These are phyloP conservation scores for Elgaria multicarinata DNA, from an alignment of 2,113 vertebrate genomes.

Conservation along the genomic window DNA sequence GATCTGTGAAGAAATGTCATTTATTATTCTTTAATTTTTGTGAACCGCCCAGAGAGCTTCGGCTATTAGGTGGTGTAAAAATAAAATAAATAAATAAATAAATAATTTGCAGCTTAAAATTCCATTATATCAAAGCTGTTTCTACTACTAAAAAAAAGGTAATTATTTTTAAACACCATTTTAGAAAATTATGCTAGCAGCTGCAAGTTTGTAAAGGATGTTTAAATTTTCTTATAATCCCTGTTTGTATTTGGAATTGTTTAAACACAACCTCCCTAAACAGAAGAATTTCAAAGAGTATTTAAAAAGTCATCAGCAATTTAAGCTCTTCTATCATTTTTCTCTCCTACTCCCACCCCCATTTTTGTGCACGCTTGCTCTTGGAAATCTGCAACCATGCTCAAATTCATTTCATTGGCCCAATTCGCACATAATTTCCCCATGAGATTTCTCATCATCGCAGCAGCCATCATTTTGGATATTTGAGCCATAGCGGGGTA, in stretches of 20 bases:
- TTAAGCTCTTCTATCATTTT: not conserved
- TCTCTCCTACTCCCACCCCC: too few relatives aligned
- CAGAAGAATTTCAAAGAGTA: too few relatives aligned
- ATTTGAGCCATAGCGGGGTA: too few relatives aligned
- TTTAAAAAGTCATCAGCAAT: not conserved
- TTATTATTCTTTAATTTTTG: conserved; percentile 65
- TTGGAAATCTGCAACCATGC: not conserved
- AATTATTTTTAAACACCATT: not conserved
- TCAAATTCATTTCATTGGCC: not conserved
- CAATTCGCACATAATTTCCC: too few relatives aligned
- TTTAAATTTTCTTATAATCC: not conserved
- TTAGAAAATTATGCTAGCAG: not conserved
- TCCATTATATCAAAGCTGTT: not conserved
- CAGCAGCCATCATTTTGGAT: too few relatives aligned
- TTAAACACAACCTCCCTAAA: not conserved
- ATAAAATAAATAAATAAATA: too few relatives aligned
- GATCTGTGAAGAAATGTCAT: conserved; percentile 73
- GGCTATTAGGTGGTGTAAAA: too few relatives aligned
- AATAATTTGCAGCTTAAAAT: conserved; percentile 8
- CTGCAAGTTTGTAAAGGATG: not conserved
- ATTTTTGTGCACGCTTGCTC: not conserved
- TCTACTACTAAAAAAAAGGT: not conserved
- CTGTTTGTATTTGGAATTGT: not conserved
- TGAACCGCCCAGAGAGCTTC: too few relatives aligned
- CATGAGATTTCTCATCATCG: too few relatives aligned